phyloP scores from a whole-genome alignment of 2,797 vertebrate genomes.

The Salarias fasciatus region DNA sequence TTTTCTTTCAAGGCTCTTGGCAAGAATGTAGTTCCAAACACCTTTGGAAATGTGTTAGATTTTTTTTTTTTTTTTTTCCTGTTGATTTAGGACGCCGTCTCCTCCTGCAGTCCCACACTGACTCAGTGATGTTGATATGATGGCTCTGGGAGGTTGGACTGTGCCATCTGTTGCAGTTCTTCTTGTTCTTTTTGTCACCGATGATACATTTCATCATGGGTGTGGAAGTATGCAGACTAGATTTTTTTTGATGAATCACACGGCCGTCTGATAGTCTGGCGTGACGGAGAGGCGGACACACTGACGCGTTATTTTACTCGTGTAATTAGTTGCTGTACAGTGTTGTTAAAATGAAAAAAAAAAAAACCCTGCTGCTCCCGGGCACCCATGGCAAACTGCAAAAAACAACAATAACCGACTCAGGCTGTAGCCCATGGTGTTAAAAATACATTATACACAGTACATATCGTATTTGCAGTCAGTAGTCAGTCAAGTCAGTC shows the following conservation, averaged over 20 bases:
- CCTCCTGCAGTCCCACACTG: not conserved
- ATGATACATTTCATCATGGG: not conserved
- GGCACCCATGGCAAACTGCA: not conserved
- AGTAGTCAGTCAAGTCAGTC: constrained; percentile 54
- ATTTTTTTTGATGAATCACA: not conserved
- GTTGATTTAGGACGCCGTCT: not conserved
- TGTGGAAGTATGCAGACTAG: not conserved
- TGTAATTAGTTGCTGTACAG: constrained; percentile 6
- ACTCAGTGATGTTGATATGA: not conserved
- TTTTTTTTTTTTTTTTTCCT: not conserved
- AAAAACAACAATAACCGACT: constrained; percentile 16
- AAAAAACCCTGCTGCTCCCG: constrained; percentile 12
- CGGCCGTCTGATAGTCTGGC: not conserved
- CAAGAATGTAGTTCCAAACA: not conserved
- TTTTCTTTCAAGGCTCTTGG: not conserved
- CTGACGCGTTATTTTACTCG: not conserved
- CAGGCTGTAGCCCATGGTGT: constrained; percentile 29
- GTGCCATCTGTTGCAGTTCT: not conserved
- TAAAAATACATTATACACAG: constrained; percentile 57
- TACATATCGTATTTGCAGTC: constrained; percentile 50
- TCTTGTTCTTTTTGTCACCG: not conserved
- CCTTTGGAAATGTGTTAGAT: not conserved
- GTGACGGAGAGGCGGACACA: not conserved
- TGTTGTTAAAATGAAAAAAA: constrained; percentile 2
- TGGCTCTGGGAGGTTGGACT: not conserved